Evolutionary conservation across 2,113 vertebrate genomes (phyloP), one percentile per base, ranked within the genome.

Genomic region (Zosterops lateralis): DNA sequence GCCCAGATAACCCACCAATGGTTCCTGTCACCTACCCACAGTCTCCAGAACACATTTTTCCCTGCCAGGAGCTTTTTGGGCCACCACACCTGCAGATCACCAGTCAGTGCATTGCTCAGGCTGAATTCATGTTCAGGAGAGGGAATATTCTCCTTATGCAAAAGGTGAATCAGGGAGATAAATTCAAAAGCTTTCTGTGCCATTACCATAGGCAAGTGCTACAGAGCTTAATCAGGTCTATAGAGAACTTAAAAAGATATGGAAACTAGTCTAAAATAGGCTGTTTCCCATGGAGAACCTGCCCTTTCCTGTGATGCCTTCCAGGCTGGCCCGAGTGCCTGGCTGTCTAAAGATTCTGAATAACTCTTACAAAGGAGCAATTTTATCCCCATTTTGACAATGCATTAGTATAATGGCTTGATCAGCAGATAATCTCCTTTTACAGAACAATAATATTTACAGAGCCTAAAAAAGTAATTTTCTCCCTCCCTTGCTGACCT

Each of bases 381-480:
- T 83, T 88, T 79, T 51, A 89, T 36, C 48, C 28, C n/a, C 67
- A 17, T 56, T 89, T 76, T 75, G 83, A 70, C 67, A 70, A 32
- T 29, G 44, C 32, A 17, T 65, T 36, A 79, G 32, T 25, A 61
- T 51, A 89, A 96, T 57, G 29, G 53, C 57, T 50, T 56, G 77
- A 78, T 38, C 2, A 9, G 64, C 1, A 3, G 48, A 91, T 92
- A 89, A 77, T 65, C 82, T 83, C 53, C 72, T 91, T 84, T 53
- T 26, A 85, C 44, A 66, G 67, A 91, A 71, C 36, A 90, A 66
- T 56, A 95, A 88, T 77, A 96, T 95, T 94, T 95, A 91, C 78
- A 88, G 56, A 92, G 65, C 38, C 79, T 70, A 38, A 57, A 64
- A 80, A 92, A 73, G 71, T 48, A 4, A 72, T 66, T 68, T 84